These are phyloP conservation scores for Cactoblastis cactorum DNA, from an alignment of 2,888 invertebrate genomes.

Conservation along the genomic window DNA sequence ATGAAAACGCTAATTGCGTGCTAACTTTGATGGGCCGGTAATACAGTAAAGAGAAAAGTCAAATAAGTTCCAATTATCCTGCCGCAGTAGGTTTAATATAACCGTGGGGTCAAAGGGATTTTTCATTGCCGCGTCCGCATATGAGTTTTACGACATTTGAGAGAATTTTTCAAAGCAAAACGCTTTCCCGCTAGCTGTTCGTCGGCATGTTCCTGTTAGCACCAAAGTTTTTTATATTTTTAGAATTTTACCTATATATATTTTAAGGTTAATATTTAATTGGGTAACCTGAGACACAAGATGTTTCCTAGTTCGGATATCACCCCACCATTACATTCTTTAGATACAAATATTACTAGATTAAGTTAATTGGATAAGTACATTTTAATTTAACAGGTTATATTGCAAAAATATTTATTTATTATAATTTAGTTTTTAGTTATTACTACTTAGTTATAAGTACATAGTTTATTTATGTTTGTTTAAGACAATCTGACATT, in stretches of 20 bases:
- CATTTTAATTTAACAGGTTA: no score
- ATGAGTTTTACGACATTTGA: constrained; percentile 72
- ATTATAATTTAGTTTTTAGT: no score
- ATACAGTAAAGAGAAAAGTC: constrained; percentile 12
- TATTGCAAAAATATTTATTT: no score
- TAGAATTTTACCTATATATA: background rate
- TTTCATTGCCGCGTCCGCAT: constrained; percentile 45
- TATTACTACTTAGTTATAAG: no score
- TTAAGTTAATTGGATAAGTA: no score
- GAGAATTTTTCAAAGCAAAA: constrained; percentile 66
- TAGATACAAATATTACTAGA: no score
- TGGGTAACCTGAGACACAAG: no score
- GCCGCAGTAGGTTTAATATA: constrained; percentile 43
- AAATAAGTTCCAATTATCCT: constrained; percentile 45
- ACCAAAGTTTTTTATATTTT: background rate
- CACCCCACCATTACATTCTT: no score
- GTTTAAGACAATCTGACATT: no score
- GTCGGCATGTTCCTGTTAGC: background rate
- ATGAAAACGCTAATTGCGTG: background rate
- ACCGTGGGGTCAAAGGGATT: constrained; percentile 38
- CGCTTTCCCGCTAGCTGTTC: constrained; percentile 49
- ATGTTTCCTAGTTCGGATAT: no score
- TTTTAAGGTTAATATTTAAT: no score
- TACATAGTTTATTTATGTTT: no score
- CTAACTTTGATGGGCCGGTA: background rate